Evolutionary conservation across 2,797 vertebrate genomes (phyloP).

Genomic region (Poecilia gillii): DNA sequence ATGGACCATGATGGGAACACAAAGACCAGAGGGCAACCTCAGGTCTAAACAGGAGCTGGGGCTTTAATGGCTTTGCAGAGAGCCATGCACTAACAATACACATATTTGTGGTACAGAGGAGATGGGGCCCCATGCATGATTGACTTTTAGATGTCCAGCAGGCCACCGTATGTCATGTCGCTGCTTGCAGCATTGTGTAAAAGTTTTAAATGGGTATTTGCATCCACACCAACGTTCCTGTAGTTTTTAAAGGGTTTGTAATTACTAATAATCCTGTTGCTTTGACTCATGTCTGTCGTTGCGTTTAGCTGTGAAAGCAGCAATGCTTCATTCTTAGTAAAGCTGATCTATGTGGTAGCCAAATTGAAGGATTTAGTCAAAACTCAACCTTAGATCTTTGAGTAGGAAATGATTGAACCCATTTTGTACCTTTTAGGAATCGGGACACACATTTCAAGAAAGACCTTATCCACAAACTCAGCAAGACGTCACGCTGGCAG

Average conservation of each 20-base stretch:
- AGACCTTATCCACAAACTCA: neutral
- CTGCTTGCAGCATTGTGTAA: neutral
- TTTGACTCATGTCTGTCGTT: neutral
- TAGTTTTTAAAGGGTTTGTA: neutral
- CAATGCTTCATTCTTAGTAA: neutral
- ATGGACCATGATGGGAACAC: conserved; percentile 68
- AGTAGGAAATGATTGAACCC: neutral
- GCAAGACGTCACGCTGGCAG: neutral
- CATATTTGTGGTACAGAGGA: conserved; percentile 53
- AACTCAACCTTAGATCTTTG: neutral
- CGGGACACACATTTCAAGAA: neutral
- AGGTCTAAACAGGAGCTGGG: conserved; percentile 55
- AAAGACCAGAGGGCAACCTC: conserved; percentile 71
- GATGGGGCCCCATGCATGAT: conserved; percentile 54
- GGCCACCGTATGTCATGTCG: conserved; percentile 30
- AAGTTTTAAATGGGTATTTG: neutral
- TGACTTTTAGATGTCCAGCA: conserved; percentile 56
- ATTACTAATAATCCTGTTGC: neutral
- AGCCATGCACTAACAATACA: conserved; percentile 63
- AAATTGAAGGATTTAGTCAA: neutral
- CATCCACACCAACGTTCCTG: neutral
- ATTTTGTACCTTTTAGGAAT: neutral
- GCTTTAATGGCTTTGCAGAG: conserved; percentile 69
- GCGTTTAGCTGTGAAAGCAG: neutral
- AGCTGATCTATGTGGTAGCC: too few species aligned